These are phyloP conservation scores for Orchesella cincta DNA, from an alignment of 1,140 invertebrate genomes.

Conservation along the genomic window DNA sequence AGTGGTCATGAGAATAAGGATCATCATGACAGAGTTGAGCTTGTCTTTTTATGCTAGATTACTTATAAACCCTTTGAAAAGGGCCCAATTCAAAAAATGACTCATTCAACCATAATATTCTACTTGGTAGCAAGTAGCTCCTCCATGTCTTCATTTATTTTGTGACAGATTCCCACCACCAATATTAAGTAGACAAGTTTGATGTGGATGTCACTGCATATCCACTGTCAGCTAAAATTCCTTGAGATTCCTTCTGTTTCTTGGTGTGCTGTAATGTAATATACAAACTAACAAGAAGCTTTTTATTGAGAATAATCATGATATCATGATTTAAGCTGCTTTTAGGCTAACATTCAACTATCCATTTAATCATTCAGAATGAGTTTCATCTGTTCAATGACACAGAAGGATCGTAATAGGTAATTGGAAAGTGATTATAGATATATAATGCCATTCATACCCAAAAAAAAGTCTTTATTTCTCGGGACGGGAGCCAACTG, in stretches of 20 bases:
- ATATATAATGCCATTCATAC: background rate
- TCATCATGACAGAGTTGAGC: background rate
- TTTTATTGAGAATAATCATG: background rate
- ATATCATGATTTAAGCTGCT: background rate
- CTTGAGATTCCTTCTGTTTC: constrained; percentile 12
- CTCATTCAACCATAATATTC: background rate
- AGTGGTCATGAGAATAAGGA: background rate
- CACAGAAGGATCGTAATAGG: background rate
- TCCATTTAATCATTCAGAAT: constrained; percentile 16
- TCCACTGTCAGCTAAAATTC: background rate
- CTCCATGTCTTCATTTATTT: no score
- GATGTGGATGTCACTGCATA: constrained; percentile 9
- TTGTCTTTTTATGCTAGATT: background rate
- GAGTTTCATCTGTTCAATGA: constrained; percentile 7
- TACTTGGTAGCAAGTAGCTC: background rate
- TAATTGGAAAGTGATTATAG: constrained; percentile 6
- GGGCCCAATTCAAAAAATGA: background rate
- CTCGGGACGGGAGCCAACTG: constrained; percentile 4
- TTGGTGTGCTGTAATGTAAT: background rate
- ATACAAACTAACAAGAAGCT: background rate
- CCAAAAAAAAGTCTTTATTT: background rate
- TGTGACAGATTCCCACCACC: background rate
- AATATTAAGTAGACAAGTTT: constrained; percentile 15
- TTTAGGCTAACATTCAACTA: background rate
- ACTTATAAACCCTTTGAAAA: no score